These are phyloP conservation scores for Emys orbicularis DNA, from an alignment of 2,797 vertebrate species.

Conservation along the genomic window DNA sequence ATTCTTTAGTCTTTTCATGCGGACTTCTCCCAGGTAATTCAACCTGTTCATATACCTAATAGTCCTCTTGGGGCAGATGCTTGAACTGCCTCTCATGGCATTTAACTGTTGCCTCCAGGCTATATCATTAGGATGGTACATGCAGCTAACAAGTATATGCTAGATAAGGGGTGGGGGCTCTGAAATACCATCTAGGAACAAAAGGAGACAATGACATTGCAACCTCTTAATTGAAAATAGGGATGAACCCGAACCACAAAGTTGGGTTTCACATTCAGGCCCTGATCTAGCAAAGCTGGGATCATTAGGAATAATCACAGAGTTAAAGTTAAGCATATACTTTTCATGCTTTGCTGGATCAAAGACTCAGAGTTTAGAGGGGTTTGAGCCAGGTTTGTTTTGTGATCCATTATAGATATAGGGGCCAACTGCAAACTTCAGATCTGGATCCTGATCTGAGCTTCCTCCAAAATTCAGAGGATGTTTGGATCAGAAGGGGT, in stretches of 20 bases:
- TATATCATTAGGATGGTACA: neutral
- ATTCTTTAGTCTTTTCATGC: neutral
- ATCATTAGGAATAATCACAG: slow-evolving; percentile 17
- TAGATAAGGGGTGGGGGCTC: neutral
- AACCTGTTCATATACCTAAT: neutral
- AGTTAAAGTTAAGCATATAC: slow-evolving; percentile 30
- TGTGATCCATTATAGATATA: slow-evolving; percentile 17
- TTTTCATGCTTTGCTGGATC: slow-evolving; percentile 22
- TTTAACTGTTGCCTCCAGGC: neutral
- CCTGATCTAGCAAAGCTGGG: neutral
- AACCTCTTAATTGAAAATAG: neutral
- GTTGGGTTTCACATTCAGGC: neutral
- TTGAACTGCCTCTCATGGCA: neutral
- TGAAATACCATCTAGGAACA: neutral
- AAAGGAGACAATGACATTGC: neutral
- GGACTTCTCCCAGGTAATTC: neutral
- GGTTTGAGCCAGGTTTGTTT: neutral
- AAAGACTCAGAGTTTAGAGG: neutral
- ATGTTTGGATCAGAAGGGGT: neutral
- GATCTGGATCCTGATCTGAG: slow-evolving; percentile 22
- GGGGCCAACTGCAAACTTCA: slow-evolving; percentile 24
- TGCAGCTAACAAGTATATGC: neutral
- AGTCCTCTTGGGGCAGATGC: neutral
- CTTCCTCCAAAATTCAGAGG: neutral
- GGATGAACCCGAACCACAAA: slow-evolving; percentile 41